A percentile compares a stretch with the other conserved stretches of the same genome.
phyloP scores from a whole-genome alignment of 2,888 invertebrate genomes.

The Temnothorax ravouxi region DNA sequence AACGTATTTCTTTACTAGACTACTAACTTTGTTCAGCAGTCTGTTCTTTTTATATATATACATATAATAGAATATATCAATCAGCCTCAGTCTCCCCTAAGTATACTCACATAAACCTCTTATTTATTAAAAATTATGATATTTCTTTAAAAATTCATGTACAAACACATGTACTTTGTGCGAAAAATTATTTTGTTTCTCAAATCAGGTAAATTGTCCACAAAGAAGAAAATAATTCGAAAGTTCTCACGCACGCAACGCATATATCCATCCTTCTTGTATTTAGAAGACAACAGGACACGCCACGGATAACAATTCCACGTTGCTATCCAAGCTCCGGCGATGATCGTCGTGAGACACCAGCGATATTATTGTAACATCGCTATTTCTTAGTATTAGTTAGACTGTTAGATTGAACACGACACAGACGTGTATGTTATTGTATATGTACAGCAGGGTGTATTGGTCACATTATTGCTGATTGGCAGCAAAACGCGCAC shows the following conservation, averaged over 20 bases:
- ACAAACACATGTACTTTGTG: slow-evolving; percentile 13
- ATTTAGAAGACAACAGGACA: slow-evolving; percentile 29
- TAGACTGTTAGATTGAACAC: slow-evolving; percentile 32
- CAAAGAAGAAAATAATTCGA: slow-evolving; percentile 29
- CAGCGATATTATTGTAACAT: background rate
- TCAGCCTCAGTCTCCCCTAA: slow-evolving; percentile 38
- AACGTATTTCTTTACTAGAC: slow-evolving; percentile 11
- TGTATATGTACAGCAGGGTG: slow-evolving; percentile 28
- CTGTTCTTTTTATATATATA: background rate
- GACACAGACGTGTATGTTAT: slow-evolving; percentile 22
- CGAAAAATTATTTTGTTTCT: slow-evolving; percentile 36
- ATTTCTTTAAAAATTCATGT: slow-evolving; percentile 35
- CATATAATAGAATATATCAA: slow-evolving; percentile 1
- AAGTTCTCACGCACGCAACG: slow-evolving; percentile 31
- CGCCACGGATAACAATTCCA: slow-evolving; percentile 21
- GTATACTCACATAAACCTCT: background rate
- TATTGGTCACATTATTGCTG: slow-evolving; percentile 47
- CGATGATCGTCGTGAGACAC: background rate
- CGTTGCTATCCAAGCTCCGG: background rate
- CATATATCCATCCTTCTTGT: slow-evolving; percentile 11
- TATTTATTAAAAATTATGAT: slow-evolving; percentile 35
- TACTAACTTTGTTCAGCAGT: background rate
- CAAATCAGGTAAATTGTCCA: slow-evolving; percentile 35
- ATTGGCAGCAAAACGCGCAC: slow-evolving; percentile 21
- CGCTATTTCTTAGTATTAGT: background rate